Base-by-base conservation (phyloP, 2,113 vertebrate genomes). In the Neodontobutis hainanensis region DNA sequence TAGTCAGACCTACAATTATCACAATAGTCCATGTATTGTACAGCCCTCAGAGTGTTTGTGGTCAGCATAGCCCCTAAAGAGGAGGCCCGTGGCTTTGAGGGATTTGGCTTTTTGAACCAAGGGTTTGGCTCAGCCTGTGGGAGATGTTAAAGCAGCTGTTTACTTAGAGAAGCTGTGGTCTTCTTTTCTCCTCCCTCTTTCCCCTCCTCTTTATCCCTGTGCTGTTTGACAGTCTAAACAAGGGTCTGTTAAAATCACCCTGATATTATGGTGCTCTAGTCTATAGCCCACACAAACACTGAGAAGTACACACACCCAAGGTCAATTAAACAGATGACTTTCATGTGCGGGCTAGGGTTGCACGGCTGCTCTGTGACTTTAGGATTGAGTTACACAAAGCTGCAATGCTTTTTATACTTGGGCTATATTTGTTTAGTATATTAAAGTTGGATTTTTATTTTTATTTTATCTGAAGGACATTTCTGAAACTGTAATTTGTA, bases 281-380 rank as follows among this genome's bases (percentile, higher is more conserved):
- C n/a, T 73, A 60, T 63, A 60, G 51, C 72, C 65, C 81, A 79
- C 80, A 66, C 77, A 80, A 47, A 78, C 75, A 51, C 15, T n/a
- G n/a, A 15, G 55, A 62, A 8, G 4, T 16, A 4, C 79, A 85
- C 77, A 78, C 67, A 70, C 80, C 48, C 88, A 90, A 88, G 85
- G 87, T 85, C 87, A 89, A 81, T 90, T 82, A 84, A 82, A 89
- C 36, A 74, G 77, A 86, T 86, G 77, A 82, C 88, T 86, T 88
- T 85, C 77, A 84, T 82, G 85, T 52, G 75, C 75, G 16, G 68
- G 61, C 60, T 87, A 32, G 57, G 50, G 82, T 91, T 87, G 70
- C 87, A 75, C 14, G 73, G 53, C 75, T 48, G 16, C 43, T 50
- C 68, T 48, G 53, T 61, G 79, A 74, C 77, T 49, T 34, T 59